Evolutionary conservation across 2,113 vertebrate species (phyloP).

Genomic region (Telmatochromis brachygnathus): DNA sequence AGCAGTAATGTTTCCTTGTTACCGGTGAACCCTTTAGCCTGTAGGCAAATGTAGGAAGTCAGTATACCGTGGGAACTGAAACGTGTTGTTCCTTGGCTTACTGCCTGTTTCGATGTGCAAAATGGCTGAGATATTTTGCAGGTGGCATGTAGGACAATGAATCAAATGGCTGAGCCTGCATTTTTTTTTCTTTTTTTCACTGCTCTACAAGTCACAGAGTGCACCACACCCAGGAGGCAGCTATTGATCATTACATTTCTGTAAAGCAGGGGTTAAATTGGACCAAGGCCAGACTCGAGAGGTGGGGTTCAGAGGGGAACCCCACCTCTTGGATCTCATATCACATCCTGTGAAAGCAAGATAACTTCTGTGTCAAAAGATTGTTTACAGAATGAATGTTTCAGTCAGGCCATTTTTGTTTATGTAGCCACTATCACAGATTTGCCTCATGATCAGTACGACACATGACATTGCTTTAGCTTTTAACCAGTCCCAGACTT

Average conservation of each 20-base stretch:
- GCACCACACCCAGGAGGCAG: neutral
- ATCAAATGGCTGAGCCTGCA: neutral
- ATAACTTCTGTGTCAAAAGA: neutral
- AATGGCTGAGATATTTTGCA: conserved; percentile 9
- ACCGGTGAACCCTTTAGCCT: neutral
- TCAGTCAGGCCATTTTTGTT: neutral
- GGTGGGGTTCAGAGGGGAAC: neutral
- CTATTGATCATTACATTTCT: conserved; percentile 10
- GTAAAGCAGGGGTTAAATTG: neutral
- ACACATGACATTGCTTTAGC: neutral
- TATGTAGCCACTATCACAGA: neutral
- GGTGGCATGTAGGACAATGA: conserved; percentile 7
- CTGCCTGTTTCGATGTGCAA: conserved; percentile 24
- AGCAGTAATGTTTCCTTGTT: neutral
- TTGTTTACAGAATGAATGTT: neutral
- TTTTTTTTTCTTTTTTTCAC: neutral
- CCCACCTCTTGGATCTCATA: neutral
- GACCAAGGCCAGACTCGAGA: neutral
- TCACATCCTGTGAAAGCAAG: neutral
- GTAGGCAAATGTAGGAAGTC: neutral
- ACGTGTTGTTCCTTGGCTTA: conserved; percentile 8
- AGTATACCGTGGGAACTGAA: conserved; percentile 17
- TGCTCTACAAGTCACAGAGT: neutral
- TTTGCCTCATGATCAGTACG: neutral
- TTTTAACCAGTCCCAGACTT: neutral